These are phyloP conservation scores for Pegea sp. DNA, from an alignment of 23 tunicate species.

Conservation along the genomic window DNA sequence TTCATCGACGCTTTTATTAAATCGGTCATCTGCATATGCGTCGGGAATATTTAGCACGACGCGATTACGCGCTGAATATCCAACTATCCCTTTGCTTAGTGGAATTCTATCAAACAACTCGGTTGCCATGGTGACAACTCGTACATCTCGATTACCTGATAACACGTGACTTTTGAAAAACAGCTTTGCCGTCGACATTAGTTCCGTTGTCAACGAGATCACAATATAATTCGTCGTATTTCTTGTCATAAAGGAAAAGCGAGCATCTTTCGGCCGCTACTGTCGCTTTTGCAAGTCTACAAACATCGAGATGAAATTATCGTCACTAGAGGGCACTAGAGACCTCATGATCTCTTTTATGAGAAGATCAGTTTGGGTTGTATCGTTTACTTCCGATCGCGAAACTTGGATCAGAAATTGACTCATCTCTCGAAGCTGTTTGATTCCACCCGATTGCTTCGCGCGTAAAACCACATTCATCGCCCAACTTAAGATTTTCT, in stretches of 20 bases:
- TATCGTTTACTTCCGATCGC: slow-evolving; percentile 39
- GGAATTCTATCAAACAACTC: slow-evolving; percentile 19
- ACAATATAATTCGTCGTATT: slow-evolving; percentile 40
- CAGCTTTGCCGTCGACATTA: slow-evolving; percentile 22
- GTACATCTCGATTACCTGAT: too few species aligned
- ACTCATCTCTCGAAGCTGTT: slow-evolving; percentile 56
- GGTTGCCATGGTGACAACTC: too few species aligned
- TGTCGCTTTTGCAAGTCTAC: slow-evolving; percentile 48
- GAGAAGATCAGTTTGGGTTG: slow-evolving; percentile 31
- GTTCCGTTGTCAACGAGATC: slow-evolving; percentile 43
- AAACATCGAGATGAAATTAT: background rate
- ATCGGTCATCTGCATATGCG: slow-evolving; percentile 41
- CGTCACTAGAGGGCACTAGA: background rate
- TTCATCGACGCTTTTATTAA: slow-evolving; percentile 69
- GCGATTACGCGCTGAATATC: slow-evolving; percentile 23
- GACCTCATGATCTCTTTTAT: background rate
- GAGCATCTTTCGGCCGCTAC: slow-evolving; percentile 72
- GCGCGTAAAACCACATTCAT: too few species aligned
- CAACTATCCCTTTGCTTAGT: slow-evolving; percentile 43
- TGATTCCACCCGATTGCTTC: too few species aligned
- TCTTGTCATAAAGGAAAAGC: slow-evolving; percentile 25
- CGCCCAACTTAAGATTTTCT: too few species aligned
- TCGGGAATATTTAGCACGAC: slow-evolving; percentile 19
- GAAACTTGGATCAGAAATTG: slow-evolving; percentile 63
- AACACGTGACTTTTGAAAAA: too few species aligned